phyloP scores from a whole-genome alignment of 2,888 invertebrate species.

The Chaetoderma sp. region DNA sequence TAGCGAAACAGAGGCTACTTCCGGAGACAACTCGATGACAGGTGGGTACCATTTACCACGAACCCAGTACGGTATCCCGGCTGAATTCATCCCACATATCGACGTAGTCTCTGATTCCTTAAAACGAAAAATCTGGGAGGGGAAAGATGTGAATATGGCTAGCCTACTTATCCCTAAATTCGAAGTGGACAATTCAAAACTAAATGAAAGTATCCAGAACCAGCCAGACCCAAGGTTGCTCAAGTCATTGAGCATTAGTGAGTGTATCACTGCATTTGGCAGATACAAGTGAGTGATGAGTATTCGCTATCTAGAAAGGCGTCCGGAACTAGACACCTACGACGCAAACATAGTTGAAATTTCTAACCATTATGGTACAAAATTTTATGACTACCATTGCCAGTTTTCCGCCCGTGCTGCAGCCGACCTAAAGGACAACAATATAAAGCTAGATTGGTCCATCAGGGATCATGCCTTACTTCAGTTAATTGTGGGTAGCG shows the following conservation, averaged over 20 bases:
- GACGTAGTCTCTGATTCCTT: conserved; percentile 10
- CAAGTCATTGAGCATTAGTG: background rate
- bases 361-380: conserved; percentile 4
- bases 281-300: conserved; percentile 20
- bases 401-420: too few species aligned
- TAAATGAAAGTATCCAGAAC: too few species aligned
- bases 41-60: conserved; percentile 19
- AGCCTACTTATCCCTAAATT: conserved; percentile 7
- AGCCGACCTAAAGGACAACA: conserved; percentile 7
- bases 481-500: too few species aligned
- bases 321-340: conserved; percentile 18
- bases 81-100: conserved; percentile 18
- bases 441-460: too few species aligned
- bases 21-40: too few species aligned
- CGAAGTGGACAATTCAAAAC: too few species aligned
- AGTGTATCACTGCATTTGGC: conserved; percentile 17
- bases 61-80: conserved; percentile 12
- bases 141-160: conserved; percentile 19
- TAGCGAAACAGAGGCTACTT: too few species aligned
- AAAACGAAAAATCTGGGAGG: conserved; percentile 13
- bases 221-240: conserved; percentile 6
- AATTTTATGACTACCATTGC: conserved; percentile 23
- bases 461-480: too few species aligned
- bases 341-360: conserved; percentile 20
- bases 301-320: background rate